phyloP scores from a whole-genome alignment of 2,113 vertebrate genomes.

The Thalassarche chlororhynchos region DNA sequence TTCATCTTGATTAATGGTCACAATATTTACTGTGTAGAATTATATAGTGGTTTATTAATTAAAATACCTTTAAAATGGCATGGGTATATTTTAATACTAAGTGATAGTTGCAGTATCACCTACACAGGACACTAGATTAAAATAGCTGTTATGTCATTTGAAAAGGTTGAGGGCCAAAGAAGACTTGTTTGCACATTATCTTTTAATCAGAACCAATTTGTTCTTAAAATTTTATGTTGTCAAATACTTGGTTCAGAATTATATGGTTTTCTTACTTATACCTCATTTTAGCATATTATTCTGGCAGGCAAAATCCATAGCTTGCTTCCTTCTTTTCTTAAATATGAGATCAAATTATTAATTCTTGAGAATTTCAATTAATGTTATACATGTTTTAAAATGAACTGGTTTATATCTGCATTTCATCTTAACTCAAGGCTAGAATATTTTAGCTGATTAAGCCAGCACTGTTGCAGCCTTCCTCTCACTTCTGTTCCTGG shows the following conservation, averaged over 20 bases:
- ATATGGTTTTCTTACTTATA: neutral
- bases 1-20: neutral
- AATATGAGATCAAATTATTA: neutral
- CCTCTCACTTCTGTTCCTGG: neutral
- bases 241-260: neutral
- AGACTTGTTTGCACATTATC: neutral
- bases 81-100: neutral
- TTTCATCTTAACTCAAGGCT: neutral
- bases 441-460: neutral
- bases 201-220: neutral
- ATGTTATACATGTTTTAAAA: neutral
- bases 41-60: neutral
- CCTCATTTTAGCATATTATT: neutral
- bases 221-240: neutral
- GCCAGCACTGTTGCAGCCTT: neutral
- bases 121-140: neutral
- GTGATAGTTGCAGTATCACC: neutral
- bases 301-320: neutral
- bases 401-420: neutral
- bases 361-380: neutral
- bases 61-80: neutral
- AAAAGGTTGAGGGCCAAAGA: neutral
- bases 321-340: neutral
- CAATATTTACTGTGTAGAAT: neutral
- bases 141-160: neutral